phyloP scores from a whole-genome alignment of 2,888 invertebrate species.

The Spialia ferax region DNA sequence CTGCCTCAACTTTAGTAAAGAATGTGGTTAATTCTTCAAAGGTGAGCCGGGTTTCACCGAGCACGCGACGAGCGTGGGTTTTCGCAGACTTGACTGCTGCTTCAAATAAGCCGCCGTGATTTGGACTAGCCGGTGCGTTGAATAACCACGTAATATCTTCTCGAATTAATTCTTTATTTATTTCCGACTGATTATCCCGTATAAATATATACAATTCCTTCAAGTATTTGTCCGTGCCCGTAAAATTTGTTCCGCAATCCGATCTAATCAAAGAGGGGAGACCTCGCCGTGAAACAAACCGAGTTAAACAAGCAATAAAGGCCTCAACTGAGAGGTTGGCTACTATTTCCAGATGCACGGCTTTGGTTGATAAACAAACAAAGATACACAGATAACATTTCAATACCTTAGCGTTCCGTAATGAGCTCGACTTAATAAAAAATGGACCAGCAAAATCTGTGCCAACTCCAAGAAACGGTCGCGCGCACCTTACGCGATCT shows the following conservation, averaged over 20 bases:
- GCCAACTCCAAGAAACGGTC: conserved; percentile 23
- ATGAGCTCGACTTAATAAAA: conserved; percentile 6
- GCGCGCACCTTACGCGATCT: conserved; percentile 15
- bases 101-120: conserved; percentile 40
- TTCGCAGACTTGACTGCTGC: conserved; percentile 39
- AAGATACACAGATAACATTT: background rate
- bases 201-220: conserved; percentile 20
- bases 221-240: conserved; percentile 37
- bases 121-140: conserved; percentile 27
- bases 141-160: conserved; percentile 36
- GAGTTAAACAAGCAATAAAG: conserved; percentile 40
- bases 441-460: conserved; percentile 36
- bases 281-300: conserved; percentile 41
- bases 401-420: conserved; percentile 27
- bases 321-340: conserved; percentile 39
- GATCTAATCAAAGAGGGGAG: conserved; percentile 32
- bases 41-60: conserved; percentile 8
- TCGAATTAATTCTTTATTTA: background rate
- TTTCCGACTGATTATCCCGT: background rate
- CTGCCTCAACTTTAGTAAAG: background rate
- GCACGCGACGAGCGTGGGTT: conserved; percentile 2
- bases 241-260: conserved; percentile 43
- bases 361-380: conserved; percentile 31
- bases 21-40: conserved; percentile 16
- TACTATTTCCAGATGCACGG: conserved; percentile 40